Evolutionary conservation across 2,113 vertebrate species (phyloP).

Genomic region (Mormoops blainvillei): DNA sequence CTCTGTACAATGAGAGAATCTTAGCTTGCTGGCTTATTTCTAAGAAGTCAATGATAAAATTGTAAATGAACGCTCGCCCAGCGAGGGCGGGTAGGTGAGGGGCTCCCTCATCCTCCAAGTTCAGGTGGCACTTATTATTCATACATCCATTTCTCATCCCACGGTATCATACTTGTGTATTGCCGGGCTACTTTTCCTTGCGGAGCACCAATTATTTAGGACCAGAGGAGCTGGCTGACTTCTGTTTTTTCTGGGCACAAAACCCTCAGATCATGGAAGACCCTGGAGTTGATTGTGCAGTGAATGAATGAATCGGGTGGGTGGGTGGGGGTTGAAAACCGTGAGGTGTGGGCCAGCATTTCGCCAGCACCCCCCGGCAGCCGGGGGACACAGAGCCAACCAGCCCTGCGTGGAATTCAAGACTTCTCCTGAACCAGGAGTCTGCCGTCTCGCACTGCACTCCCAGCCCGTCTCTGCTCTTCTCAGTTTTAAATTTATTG

Average conservation of each 20-base stretch:
- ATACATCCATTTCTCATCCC: neutral
- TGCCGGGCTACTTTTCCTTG: neutral
- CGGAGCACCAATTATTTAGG: neutral
- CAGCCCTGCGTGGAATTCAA: too few species aligned
- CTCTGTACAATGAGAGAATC: neutral
- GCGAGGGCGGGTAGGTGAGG: neutral
- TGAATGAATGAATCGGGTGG: neutral
- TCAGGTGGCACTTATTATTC: neutral
- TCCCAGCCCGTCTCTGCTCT: neutral
- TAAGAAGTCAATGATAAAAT: fast-evolving
- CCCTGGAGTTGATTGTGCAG: too few species aligned
- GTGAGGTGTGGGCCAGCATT: too few species aligned
- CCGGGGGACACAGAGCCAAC: neutral
- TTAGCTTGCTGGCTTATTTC: neutral
- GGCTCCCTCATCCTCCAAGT: neutral
- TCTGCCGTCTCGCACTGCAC: neutral
- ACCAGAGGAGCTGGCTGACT: neutral
- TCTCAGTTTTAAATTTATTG: neutral
- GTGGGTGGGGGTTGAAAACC: fast-evolving
- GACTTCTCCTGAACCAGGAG: neutral
- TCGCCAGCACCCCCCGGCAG: neutral
- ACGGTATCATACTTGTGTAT: fast-evolving
- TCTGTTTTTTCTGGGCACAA: neutral
- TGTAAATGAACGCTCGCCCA: neutral
- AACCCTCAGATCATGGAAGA: neutral